These are phyloP conservation scores for Microplitis demolitor DNA, from an alignment of 1,140 invertebrate genomes.

Conservation along the genomic window DNA sequence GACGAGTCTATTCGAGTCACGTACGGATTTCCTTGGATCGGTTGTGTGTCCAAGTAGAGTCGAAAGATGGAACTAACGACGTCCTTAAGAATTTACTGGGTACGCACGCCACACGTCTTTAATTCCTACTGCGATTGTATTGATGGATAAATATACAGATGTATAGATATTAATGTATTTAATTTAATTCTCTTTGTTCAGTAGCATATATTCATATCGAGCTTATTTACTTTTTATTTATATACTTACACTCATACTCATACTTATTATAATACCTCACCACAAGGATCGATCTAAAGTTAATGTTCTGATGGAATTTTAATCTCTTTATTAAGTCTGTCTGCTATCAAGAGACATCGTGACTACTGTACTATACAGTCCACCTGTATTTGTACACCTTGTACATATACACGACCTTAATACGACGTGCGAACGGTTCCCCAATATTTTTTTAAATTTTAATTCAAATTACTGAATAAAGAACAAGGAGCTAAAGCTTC, in stretches of 20 bases:
- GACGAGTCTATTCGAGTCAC: neutral
- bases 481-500: no score
- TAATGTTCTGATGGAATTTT: constrained; percentile 3
- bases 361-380: neutral
- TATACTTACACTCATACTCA: no score
- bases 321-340: constrained; percentile 6
- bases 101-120: neutral
- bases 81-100: neutral
- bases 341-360: no score
- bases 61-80: neutral
- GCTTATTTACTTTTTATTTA: no score
- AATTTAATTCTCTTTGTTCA: neutral
- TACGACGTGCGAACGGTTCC: neutral
- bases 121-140: neutral
- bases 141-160: no score
- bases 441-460: no score
- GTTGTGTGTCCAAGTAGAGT: neutral
- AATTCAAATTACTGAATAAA: no score
- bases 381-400: neutral
- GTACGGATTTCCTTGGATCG: constrained; percentile 8
- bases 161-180: no score
- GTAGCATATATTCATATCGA: neutral
- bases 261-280: neutral
- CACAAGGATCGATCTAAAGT: no score
- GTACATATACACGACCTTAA: neutral